Evolutionary conservation across 2,888 invertebrate species (phyloP).

Genomic region (Pseudococcus jackbeardsleyi): DNA sequence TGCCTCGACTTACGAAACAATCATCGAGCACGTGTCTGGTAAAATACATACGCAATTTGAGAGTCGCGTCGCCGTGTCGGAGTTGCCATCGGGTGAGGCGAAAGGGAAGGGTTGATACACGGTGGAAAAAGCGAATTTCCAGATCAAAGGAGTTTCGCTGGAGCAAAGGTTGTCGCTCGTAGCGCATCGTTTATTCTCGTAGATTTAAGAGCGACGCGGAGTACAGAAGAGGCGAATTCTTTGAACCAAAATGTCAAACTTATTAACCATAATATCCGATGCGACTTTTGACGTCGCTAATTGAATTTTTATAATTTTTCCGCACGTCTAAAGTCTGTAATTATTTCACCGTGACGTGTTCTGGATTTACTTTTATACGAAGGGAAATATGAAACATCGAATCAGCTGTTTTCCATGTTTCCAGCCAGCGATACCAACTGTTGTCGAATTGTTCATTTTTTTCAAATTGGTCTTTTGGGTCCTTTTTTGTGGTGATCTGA

Average conservation of each 20-base stretch:
- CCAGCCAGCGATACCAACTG: too few species aligned
- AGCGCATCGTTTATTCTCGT: background rate
- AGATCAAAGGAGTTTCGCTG: background rate
- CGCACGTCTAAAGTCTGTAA: background rate
- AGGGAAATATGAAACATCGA: too few species aligned
- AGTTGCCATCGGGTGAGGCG: background rate
- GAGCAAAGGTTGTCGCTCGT: background rate
- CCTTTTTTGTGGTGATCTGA: too few species aligned
- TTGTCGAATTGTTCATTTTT: too few species aligned
- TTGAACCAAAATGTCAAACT: background rate
- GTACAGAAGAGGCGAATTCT: background rate
- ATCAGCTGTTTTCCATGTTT: too few species aligned
- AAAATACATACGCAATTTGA: background rate
- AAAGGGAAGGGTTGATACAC: background rate
- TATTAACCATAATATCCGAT: constrained; percentile 4
- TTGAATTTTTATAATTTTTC: background rate
- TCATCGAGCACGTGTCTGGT: background rate
- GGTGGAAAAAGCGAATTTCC: background rate
- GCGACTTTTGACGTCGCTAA: background rate
- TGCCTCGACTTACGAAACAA: background rate
- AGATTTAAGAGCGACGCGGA: background rate
- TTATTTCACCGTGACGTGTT: too few species aligned
- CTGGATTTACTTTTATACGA: too few species aligned
- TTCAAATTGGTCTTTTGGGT: too few species aligned
- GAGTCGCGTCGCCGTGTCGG: background rate